Evolutionary conservation across 2,113 vertebrate genomes (phyloP).

Genomic region (Jacana jacana): DNA sequence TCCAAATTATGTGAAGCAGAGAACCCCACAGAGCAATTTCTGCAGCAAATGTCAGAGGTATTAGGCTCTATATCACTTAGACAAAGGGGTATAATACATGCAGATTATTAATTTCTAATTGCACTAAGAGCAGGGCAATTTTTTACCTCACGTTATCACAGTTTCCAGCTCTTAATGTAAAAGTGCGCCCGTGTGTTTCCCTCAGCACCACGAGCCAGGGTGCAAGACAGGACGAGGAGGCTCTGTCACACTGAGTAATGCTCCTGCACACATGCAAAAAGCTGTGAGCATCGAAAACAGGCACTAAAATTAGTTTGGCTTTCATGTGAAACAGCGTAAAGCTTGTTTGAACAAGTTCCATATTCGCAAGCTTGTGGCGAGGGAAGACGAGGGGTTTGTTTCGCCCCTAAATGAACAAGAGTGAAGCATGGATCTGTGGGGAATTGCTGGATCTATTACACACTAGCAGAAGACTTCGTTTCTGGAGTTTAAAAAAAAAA

Average conservation of each 20-base stretch:
- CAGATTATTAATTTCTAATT: constrained; percentile 24
- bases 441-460: neutral
- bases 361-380: neutral
- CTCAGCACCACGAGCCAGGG: neutral
- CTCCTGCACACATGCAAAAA: neutral
- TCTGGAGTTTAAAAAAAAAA: too few species aligned
- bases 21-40: constrained; percentile 26
- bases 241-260: neutral
- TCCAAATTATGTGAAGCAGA: constrained; percentile 20
- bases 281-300: neutral
- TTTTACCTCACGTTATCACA: neutral
- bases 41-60: constrained; percentile 22
- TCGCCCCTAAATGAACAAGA: neutral
- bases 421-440: neutral
- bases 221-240: neutral
- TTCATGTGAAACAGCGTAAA: neutral
- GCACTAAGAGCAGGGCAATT: neutral
- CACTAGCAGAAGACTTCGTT: neutral
- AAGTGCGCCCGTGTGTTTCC: neutral
- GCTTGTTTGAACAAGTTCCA: neutral
- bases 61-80: neutral
- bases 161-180: neutral
- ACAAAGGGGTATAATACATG: neutral
- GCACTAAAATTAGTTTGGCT: neutral
- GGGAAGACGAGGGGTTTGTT: neutral